Percentiles rank a stretch among this genome's conserved stretches.
These are phyloP conservation scores for Tipula lateralis DNA, from an alignment of 2,888 invertebrate genomes.

Conservation along the genomic window DNA sequence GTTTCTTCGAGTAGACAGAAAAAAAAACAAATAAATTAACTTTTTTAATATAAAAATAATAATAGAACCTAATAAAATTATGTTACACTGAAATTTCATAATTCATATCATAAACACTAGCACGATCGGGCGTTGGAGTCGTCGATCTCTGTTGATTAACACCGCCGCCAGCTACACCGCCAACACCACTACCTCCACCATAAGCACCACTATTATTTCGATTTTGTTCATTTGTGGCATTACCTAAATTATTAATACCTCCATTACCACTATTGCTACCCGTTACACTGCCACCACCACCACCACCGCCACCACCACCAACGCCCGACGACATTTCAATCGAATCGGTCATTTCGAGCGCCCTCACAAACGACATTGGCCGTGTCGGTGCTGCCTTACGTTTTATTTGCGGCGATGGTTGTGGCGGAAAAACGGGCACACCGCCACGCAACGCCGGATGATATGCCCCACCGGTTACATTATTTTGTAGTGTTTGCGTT, in stretches of 20 bases:
- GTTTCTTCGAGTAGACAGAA: slow-evolving; percentile 6
- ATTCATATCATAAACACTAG: slow-evolving; percentile 90
- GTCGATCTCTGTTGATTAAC: slow-evolving; percentile 47
- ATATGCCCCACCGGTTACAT: slow-evolving; percentile 46
- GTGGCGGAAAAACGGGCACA: slow-evolving; percentile 63
- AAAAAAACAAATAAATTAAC: slow-evolving; percentile 27
- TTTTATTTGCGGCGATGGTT: slow-evolving; percentile 56
- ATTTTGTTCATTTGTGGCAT: slow-evolving; percentile 37
- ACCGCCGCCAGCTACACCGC: slow-evolving; percentile 29
- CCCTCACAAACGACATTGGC: slow-evolving; percentile 84
- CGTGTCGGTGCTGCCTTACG: slow-evolving; percentile 56
- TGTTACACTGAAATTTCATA: slow-evolving; percentile 91
- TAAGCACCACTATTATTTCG: slow-evolving; percentile 26
- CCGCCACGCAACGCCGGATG: slow-evolving; percentile 63
- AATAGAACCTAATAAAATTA: slow-evolving; percentile 21
- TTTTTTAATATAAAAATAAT: slow-evolving; percentile 2
- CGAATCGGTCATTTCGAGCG: slow-evolving; percentile 83
- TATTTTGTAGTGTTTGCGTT: slow-evolving; percentile 28
- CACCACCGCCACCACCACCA: background rate
- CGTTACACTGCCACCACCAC: background rate
- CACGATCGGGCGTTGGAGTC: slow-evolving; percentile 71
- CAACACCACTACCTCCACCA: slow-evolving; percentile 31
- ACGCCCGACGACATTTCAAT: slow-evolving; percentile 66
- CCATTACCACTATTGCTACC: slow-evolving; percentile 20
- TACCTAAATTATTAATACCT: background rate